Base-by-base conservation (phyloP, 2,888 invertebrate genomes). In the Drosophila prostipennis region DNA sequence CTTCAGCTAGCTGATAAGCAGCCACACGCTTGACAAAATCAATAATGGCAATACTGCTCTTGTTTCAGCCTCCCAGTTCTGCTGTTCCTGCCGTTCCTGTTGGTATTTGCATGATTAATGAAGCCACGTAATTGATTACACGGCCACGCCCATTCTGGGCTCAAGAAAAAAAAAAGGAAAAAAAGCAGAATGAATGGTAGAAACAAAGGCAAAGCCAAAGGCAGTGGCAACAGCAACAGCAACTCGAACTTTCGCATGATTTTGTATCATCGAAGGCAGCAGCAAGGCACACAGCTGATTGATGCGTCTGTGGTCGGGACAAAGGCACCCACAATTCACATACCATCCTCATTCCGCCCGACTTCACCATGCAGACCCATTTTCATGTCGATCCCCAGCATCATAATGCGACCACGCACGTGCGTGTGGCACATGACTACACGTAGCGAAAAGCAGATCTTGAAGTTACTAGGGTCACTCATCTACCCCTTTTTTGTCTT, bases 41-140 rank as follows among this genome's bases (percentile, higher is more conserved):
- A 86, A 86, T 81, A 84, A 79, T 55, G 49, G 51, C 61, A 48
- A 56, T 53, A 46, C 53, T 39, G 70, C 60, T 69, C 46, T 57
- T 57, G 67, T 52, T 67, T 40, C 64, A 51, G 52, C 32, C 26
- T 32, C 43, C 6, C 34, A 29, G 56, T 34, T 46, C 37, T 29
- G 16, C 37, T 29, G 16, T 29, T 46, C 36, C 34, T 53, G 43
- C 48, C 45, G 67, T 64, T 72, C 52, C 52, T 64, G 67, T 42
- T 72, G 72, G 71, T 81, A 84, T 87, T 85, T 87, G 87, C 85
- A 87, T 87, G 85, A 85, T 85, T 87, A 85, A 85, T 85, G 85
- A 82, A 87, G 74, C 76, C 76, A 76, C 67, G 73, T 85, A 87
- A 85, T 87, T 85, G 87, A 85, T 87, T 81, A 80, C 70, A 79